Percentiles rank a stretch among this genome's conserved stretches.
Conservation (phyloP, 2,888 invertebrate species). For the Xiphydria camelus region DNA sequence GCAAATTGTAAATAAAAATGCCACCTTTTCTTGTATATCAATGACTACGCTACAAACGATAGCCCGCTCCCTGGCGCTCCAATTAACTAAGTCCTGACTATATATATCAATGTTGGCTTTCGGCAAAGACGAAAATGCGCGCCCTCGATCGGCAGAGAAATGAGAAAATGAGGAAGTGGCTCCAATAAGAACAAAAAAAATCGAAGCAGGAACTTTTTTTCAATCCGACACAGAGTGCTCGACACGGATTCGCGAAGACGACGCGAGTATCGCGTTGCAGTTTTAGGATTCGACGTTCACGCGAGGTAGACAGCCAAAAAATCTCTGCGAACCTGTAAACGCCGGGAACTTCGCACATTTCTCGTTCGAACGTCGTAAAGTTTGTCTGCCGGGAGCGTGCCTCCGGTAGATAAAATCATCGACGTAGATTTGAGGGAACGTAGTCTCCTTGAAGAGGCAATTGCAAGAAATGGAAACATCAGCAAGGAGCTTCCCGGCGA, state of each 20-base stretch:
- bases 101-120: too few species aligned
- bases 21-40: background rate
- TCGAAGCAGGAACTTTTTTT: background rate
- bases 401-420: too few species aligned
- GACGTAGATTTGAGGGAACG: too few species aligned
- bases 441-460: too few species aligned
- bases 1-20: conserved; percentile 2
- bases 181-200: too few species aligned
- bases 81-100: too few species aligned
- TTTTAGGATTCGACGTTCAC: conserved; percentile 6
- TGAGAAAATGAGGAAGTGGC: too few species aligned
- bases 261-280: conserved; percentile 1
- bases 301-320: conserved; percentile 22
- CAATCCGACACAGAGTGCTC: background rate
- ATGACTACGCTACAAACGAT: background rate
- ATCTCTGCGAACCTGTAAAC: conserved; percentile 3
- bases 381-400: background rate
- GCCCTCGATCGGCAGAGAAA: too few species aligned
- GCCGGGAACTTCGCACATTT: background rate
- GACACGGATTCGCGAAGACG: background rate
- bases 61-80: background rate
- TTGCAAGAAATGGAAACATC: conserved; percentile 1
- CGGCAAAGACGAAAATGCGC: too few species aligned
- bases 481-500: background rate
- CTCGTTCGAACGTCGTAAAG: background rate